Evolutionary conservation across 2,113 vertebrate species (phyloP).

Genomic region (Formicarius rufipectus): DNA sequence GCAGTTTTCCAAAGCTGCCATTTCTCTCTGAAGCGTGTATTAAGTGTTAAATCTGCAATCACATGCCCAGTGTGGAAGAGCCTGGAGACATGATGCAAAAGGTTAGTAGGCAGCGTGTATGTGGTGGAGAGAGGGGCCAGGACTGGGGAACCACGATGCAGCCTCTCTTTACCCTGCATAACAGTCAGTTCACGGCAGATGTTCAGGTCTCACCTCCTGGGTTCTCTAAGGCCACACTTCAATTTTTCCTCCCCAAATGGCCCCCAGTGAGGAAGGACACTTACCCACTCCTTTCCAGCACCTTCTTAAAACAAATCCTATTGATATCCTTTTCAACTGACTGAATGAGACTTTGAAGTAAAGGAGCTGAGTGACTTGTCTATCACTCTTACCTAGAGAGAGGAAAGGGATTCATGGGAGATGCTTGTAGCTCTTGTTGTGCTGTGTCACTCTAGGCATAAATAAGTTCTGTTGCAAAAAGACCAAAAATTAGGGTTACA

Average conservation of each 20-base stretch:
- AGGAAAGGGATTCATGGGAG: neutral
- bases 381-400: neutral
- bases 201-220: neutral
- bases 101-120: neutral
- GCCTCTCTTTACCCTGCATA: neutral
- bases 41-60: neutral
- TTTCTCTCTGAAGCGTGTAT: neutral
- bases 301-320: neutral
- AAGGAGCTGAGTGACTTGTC: neutral
- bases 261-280: neutral
- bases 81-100: neutral
- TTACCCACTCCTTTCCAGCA: neutral
- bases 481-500: neutral
- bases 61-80: fast-evolving
- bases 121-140: neutral
- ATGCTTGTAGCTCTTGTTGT: neutral
- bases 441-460: neutral
- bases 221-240: neutral
- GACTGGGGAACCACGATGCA: neutral
- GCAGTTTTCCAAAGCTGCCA: neutral
- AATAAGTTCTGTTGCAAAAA: neutral
- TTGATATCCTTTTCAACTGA: neutral
- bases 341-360: neutral
- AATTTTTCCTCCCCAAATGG: neutral
- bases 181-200: neutral